Conservation (phyloP, 2,113 vertebrate genomes). For the Manacus vitellinus region DNA sequence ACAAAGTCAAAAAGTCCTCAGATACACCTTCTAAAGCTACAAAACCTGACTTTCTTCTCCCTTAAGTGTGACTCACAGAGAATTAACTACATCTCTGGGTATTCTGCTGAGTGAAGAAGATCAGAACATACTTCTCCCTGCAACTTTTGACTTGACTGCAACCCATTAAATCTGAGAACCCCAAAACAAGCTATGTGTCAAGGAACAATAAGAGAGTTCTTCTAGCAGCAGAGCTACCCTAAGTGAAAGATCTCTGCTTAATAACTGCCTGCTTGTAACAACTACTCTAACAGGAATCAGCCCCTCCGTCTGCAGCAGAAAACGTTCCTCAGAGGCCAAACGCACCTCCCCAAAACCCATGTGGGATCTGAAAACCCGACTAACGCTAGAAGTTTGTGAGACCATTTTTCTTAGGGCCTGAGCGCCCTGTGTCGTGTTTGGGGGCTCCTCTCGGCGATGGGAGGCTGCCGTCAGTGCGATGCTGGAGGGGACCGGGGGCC, state of each 20-base stretch:
- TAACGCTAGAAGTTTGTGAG: fast-evolving
- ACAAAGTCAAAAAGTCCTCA: not conserved
- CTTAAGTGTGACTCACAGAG: not conserved
- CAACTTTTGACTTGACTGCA: not conserved
- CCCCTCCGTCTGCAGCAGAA: not conserved
- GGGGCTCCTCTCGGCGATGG: no score
- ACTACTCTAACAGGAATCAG: fast-evolving
- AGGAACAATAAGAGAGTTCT: not conserved
- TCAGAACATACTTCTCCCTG: not conserved
- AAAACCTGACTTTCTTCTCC: not conserved
- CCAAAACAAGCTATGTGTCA: not conserved
- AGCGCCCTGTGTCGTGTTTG: not conserved
- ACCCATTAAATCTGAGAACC: not conserved
- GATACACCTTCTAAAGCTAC: not conserved
- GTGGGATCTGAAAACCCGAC: not conserved
- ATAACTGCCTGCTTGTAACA: not conserved
- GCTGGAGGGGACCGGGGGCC: not conserved
- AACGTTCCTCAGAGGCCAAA: not conserved
- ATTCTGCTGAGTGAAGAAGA: not conserved
- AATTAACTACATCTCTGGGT: not conserved
- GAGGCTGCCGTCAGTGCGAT: not conserved
- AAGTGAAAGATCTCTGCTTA: not conserved
- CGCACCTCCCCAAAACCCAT: not conserved
- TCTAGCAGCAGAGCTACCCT: not conserved
- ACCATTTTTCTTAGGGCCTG: not conserved